These are phyloP conservation scores for Goniozus legneri DNA, from an alignment of 1,140 invertebrate species.

Conservation along the genomic window DNA sequence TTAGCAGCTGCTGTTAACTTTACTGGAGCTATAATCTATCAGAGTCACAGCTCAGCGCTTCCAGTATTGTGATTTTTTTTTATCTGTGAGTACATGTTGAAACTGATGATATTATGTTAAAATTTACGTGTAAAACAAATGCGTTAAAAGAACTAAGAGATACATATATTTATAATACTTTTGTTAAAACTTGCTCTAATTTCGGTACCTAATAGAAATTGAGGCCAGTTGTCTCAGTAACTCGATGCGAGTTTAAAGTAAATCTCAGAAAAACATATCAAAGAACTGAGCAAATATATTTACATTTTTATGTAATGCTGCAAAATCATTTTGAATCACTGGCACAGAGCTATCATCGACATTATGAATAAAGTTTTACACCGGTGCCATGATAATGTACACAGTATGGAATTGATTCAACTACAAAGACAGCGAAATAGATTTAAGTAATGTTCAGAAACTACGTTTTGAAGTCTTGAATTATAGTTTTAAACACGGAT, in stretches of 20 bases:
- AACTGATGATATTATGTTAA: slow-evolving; percentile 1
- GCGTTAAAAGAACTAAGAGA: background rate
- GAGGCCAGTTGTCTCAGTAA: background rate
- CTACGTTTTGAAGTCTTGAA: slow-evolving; percentile 14
- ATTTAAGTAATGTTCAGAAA: slow-evolving; percentile 9
- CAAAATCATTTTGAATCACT: too few species aligned
- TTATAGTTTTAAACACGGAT: slow-evolving; percentile 16
- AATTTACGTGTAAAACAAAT: background rate
- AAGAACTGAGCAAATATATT: too few species aligned
- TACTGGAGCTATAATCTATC: slow-evolving; percentile 73
- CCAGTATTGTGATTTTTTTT: slow-evolving; percentile 62
- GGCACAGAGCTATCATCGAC: too few species aligned
- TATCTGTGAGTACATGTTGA: background rate
- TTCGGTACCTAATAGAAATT: background rate
- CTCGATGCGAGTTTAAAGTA: background rate
- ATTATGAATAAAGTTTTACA: too few species aligned
- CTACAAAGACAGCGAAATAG: background rate
- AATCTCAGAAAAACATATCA: too few species aligned
- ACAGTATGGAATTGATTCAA: slow-evolving; percentile 11
- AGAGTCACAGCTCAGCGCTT: slow-evolving; percentile 71
- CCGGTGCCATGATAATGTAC: slow-evolving; percentile 19
- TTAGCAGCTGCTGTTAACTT: slow-evolving; percentile 73
- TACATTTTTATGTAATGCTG: too few species aligned
- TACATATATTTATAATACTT: background rate
- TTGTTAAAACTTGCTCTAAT: background rate